Evolutionary conservation across 35 echinoderm and acorn worm genomes (phyloP), one percentile per base, ranked within the genome.

Genomic region (Apostichopus japonicus): DNA sequence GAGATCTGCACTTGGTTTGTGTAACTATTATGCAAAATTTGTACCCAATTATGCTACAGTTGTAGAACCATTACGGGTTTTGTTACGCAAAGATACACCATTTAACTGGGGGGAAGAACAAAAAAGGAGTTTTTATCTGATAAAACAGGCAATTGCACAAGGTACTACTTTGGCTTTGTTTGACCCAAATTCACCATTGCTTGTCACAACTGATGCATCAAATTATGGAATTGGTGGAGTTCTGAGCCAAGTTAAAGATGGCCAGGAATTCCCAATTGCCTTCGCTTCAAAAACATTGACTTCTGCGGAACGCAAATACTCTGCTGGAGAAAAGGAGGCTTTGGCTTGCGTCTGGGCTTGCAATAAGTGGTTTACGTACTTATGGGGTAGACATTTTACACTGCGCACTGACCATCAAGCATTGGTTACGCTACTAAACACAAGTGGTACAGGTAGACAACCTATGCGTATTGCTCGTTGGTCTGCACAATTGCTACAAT

Each of bases 321-420:
- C 84, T 6, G 72, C 65, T 21, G 80, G 84, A 63, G 83, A 94
- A 83, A 89, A 75, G 78, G 81, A 92, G 77, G 93, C 93, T 16
- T 73, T 94, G 23, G 87, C 95, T 54, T 94, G 88, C 72, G 93
- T 94, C 23, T 96, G 78, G 88, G 95, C 93, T 16, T 96, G 93
- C 90, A 65, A 96, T 23, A 94, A 92, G 54, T 96, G 80, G 93
- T 88, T 92, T 55, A 92, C 79, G 11, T 92, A 86, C 24, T 22
- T 92, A 24, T 92, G 80, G 91, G 91, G 80, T 8, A 63, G 13
- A 73, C 90, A 92, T 13, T 92, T 92, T 53, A 92, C 72, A 23
- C 72, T 92, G 79, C 54, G 33, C 13, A 92, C 91, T 65, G 79
- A 86, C 23, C 91, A 92, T 72, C 59, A 86, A n/a, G n/a, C n/a